These are phyloP conservation scores for Albula goreensis DNA, from an alignment of 2,113 vertebrate species.

Conservation along the genomic window DNA sequence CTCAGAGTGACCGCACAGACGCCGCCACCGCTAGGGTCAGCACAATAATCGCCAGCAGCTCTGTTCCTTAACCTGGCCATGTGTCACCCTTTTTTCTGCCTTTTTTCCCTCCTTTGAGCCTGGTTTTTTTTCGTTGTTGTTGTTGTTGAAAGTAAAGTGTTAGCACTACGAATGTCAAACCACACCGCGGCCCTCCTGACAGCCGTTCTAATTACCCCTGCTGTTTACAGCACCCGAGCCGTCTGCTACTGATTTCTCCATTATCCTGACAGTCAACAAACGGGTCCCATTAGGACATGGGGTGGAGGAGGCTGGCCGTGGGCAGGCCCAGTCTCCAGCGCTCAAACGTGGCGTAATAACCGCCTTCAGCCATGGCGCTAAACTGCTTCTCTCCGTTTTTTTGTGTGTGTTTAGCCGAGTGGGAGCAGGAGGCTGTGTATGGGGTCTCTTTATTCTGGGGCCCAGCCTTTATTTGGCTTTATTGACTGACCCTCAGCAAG, in stretches of 20 bases:
- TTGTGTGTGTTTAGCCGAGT: conserved; percentile 46
- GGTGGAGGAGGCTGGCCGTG: conserved; percentile 71
- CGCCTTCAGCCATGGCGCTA: conserved; percentile 77
- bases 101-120: conserved; percentile 40
- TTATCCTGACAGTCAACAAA: conserved; percentile 90
- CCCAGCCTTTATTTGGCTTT: conserved; percentile 76
- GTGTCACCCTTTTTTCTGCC: not conserved
- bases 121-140: conserved; percentile 34
- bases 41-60: not conserved
- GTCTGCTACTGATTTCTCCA: conserved; percentile 84
- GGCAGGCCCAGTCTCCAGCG: conserved; percentile 71
- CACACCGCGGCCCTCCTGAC: conserved; percentile 67
- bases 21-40: not conserved
- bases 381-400: conserved; percentile 69
- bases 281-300: conserved; percentile 79
- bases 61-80: not conserved
- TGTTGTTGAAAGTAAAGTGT: not conserved
- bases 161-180: conserved; percentile 56
- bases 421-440: not conserved
- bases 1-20: not conserved
- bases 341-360: conserved; percentile 84
- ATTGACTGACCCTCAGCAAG: conserved; percentile 74
- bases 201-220: conserved; percentile 86
- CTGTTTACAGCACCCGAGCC: conserved; percentile 78
- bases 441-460: conserved; percentile 69